Percentiles rank a stretch among this genome's conserved stretches.
These are phyloP conservation scores for Crossocerus cetratus DNA, from an alignment of 2,888 invertebrate genomes.

Conservation along the genomic window DNA sequence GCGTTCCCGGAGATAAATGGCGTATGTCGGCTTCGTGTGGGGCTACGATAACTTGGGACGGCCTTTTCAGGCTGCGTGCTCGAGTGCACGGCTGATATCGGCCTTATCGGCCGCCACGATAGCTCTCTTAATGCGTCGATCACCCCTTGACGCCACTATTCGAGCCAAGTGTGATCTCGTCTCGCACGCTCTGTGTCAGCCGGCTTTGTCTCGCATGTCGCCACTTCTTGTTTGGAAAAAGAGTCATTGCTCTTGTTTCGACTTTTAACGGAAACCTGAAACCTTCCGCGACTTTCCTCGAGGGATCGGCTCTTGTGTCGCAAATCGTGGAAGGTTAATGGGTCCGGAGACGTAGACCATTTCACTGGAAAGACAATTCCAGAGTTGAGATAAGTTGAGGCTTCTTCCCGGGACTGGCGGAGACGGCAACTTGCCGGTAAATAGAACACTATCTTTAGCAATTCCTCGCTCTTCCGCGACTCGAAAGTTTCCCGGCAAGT, in stretches of 20 bases:
- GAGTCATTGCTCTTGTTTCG: too few species aligned
- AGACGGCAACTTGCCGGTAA: too few species aligned
- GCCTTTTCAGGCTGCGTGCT: constrained; percentile 53
- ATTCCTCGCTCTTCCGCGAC: too few species aligned
- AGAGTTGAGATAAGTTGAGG: too few species aligned
- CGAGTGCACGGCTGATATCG: constrained; percentile 50
- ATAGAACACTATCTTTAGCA: too few species aligned
- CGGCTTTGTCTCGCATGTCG: background rate
- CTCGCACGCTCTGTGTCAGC: background rate
- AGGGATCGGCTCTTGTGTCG: too few species aligned
- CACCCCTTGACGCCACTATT: constrained; percentile 20
- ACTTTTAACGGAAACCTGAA: too few species aligned
- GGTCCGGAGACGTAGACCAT: too few species aligned
- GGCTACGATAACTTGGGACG: constrained; percentile 60
- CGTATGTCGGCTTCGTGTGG: constrained; percentile 67
- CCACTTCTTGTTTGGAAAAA: background rate
- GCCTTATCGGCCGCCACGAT: constrained; percentile 38
- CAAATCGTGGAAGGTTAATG: too few species aligned
- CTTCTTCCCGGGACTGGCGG: too few species aligned
- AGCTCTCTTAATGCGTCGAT: constrained; percentile 35
- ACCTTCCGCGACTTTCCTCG: too few species aligned
- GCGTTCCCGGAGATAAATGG: constrained; percentile 71
- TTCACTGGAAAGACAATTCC: too few species aligned
- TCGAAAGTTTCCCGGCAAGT: background rate
- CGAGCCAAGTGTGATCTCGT: constrained; percentile 37